Conservation (phyloP, 2,888 invertebrate genomes). For the Monopis laevigella region DNA sequence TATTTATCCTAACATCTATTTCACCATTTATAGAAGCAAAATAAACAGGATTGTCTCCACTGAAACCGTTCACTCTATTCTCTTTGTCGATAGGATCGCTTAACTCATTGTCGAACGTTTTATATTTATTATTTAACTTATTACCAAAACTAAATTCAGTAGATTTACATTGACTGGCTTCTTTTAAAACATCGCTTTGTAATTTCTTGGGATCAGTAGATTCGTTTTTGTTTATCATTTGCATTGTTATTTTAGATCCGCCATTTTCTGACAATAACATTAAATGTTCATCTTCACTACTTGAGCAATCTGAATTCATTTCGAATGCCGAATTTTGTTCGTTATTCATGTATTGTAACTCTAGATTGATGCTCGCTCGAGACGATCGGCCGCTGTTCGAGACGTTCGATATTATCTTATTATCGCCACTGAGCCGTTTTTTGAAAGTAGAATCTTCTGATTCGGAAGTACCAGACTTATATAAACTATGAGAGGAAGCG, state of each 20-base stretch:
- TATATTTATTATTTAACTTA: constrained; percentile 48
- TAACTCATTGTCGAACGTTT: constrained; percentile 55
- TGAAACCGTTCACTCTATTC: constrained; percentile 43
- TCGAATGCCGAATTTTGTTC: constrained; percentile 19
- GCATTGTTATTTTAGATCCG: constrained; percentile 58
- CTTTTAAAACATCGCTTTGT: constrained; percentile 49
- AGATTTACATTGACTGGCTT: constrained; percentile 41
- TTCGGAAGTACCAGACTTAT: constrained; percentile 39
- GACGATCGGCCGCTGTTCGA: constrained; percentile 44
- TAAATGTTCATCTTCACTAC: constrained; percentile 58
- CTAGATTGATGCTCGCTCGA: constrained; percentile 47
- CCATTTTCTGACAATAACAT: constrained; percentile 57
- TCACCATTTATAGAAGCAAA: constrained; percentile 52
- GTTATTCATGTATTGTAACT: constrained; percentile 47
- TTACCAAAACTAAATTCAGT: constrained; percentile 46
- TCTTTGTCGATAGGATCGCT: constrained; percentile 59
- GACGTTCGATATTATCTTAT: constrained; percentile 38
- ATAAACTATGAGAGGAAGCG: constrained; percentile 44
- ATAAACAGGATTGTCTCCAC: constrained; percentile 54
- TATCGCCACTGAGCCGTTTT: constrained; percentile 54
- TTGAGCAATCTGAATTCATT: constrained; percentile 48
- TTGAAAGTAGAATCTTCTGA: constrained; percentile 54
- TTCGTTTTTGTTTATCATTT: constrained; percentile 32
- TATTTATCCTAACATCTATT: constrained; percentile 32
- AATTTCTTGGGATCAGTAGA: constrained; percentile 32